Base-by-base conservation (phyloP, 1,140 invertebrate genomes). In the Neotoxoptera formosana region DNA sequence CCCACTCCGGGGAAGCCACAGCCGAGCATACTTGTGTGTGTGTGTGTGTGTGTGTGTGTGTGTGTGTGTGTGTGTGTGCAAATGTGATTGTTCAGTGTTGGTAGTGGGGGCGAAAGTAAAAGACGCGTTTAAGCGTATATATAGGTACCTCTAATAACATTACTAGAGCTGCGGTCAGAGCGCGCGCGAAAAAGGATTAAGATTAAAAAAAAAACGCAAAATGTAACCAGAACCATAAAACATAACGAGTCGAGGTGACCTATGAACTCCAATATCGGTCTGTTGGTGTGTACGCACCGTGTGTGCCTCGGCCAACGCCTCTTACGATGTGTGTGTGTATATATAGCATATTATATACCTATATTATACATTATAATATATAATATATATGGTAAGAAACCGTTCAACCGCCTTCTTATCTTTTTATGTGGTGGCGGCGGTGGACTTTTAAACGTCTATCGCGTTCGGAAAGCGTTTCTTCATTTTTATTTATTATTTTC, bases 171-270 rank as follows among this genome's bases (percentile, higher is more conserved):
- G 91, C 81, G 91, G 91, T 93, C 11, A 91, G 45, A 25, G 25
- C 36, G 56, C n/a, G 47, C 34, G 91, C 81, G 56, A 93, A 93
- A 93, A 93, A 93, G 21, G 34, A 93, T 53, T 21, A 51, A 60
- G 67, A 91, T 76, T 76, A 34, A 91, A 81, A 91, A 36, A 20
- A 81, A 51, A 92, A 92, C 67, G n/a, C 91, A 92, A 92, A 92
- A 83, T 92, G 91, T 93, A 93, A 93, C 91, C 91, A 84, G 91
- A 93, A 83, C 91, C 81, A 93, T 93, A 93, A 93, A 93, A 93
- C 91, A 86, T 93, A 93, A 93, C 91, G 91, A 93, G 91, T 86
- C 81, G 81, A 93, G 81, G 48, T 93, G 91, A 93, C 91, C 91
- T 93, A 93, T 93, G 91, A 83, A 93, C 91, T 93, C 91, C 25